phyloP scores from a whole-genome alignment of 2,797 vertebrate genomes.

The Pseudochirops corinnae region DNA sequence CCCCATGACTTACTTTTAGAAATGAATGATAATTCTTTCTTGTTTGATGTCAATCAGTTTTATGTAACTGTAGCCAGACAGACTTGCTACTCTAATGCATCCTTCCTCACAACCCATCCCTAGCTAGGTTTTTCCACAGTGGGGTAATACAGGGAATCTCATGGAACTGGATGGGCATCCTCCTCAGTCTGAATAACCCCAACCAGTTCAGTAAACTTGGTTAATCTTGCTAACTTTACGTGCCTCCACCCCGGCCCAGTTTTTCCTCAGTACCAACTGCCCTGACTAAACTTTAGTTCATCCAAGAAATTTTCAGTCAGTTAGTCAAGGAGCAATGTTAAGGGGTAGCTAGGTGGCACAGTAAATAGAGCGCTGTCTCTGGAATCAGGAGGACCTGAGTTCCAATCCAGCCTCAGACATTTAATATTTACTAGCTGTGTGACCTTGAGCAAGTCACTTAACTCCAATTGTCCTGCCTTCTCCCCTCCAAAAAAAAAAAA shows the following conservation, averaged over 20 bases:
- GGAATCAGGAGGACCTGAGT: too few species aligned
- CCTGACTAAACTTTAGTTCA: not conserved
- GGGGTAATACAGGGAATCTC: not conserved
- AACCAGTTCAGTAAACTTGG: not conserved
- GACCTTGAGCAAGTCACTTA: too few species aligned
- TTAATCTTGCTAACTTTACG: not conserved
- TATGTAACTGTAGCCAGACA: not conserved
- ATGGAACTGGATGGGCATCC: not conserved
- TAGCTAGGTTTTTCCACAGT: not conserved
- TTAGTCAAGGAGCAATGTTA: not conserved
- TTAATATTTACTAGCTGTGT: too few species aligned
- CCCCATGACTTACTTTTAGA: not conserved
- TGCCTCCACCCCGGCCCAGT: fast-evolving
- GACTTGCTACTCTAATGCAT: not conserved
- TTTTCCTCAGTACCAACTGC: not conserved
- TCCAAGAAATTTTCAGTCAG: not conserved
- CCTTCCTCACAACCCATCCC: not conserved
- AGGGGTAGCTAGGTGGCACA: too few species aligned
- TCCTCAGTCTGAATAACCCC: not conserved
- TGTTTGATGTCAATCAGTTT: not conserved
- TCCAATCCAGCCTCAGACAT: too few species aligned
- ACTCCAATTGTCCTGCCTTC: too few species aligned
- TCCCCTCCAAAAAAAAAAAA: not conserved
- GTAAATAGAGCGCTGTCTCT: too few species aligned
- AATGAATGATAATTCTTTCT: not conserved